phyloP scores from a whole-genome alignment of 1,140 invertebrate genomes.

The Phenacoccus solenopsis region DNA sequence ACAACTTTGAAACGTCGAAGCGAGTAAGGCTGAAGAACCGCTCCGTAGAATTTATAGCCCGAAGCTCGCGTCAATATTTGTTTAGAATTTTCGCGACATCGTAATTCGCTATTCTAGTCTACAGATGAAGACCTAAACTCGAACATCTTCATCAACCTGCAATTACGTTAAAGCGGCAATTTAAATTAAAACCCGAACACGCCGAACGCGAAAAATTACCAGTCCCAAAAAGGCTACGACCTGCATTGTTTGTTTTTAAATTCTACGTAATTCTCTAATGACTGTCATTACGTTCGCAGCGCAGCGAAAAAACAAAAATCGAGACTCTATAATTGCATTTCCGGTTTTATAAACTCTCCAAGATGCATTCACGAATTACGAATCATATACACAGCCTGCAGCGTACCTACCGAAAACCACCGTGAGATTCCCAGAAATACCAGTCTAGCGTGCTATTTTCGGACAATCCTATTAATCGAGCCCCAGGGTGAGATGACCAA shows the following conservation, averaged over 20 bases:
- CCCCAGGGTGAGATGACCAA: background rate
- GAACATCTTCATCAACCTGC: background rate
- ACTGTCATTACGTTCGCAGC: too few species aligned
- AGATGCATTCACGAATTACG: background rate
- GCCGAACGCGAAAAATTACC: background rate
- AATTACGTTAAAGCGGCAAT: background rate
- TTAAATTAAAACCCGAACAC: background rate
- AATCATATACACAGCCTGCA: background rate
- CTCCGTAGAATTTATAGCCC: too few species aligned
- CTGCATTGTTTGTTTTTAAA: background rate
- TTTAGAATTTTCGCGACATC: background rate
- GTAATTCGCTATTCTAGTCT: background rate
- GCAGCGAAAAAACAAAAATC: too few species aligned
- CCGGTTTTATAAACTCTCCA: background rate
- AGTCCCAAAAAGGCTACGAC: background rate
- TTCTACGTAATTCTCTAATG: background rate
- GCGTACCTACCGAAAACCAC: too few species aligned
- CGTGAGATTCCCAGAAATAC: too few species aligned
- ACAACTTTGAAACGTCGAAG: too few species aligned
- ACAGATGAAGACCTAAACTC: too few species aligned
- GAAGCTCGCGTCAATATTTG: background rate
- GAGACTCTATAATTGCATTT: background rate
- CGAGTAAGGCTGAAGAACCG: too few species aligned
- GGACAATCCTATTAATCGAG: background rate
- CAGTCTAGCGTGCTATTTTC: too few species aligned